phyloP scores from a whole-genome alignment of 2,888 invertebrate genomes.

The Augochlorella aurata region DNA sequence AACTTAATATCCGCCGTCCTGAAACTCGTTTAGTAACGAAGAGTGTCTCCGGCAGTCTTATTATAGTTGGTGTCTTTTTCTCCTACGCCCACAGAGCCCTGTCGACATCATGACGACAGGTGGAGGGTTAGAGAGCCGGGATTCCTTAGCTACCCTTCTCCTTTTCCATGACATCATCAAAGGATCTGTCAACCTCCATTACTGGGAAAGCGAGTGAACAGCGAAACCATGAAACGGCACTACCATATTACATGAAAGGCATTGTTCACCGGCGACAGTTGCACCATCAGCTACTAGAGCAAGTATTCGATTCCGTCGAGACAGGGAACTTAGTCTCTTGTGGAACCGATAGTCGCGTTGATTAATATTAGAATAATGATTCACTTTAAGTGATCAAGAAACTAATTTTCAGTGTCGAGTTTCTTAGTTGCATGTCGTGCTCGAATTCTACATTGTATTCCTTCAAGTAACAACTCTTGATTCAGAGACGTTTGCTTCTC shows the following conservation, averaged over 20 bases:
- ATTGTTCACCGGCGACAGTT: slow-evolving; percentile 64
- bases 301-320: slow-evolving; percentile 54
- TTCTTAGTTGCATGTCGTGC: too few species aligned
- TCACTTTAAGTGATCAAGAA: neutral
- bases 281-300: slow-evolving; percentile 47
- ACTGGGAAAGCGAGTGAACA: slow-evolving; percentile 64
- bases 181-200: slow-evolving; percentile 72
- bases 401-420: too few species aligned
- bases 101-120: slow-evolving; percentile 59
- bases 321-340: neutral
- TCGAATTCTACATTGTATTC: too few species aligned
- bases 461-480: too few species aligned
- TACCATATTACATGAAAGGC: slow-evolving; percentile 62
- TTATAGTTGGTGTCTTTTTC: slow-evolving; percentile 48
- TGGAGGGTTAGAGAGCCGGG: slow-evolving; percentile 56
- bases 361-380: slow-evolving; percentile 11
- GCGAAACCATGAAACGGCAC: slow-evolving; percentile 63
- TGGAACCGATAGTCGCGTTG: slow-evolving; percentile 42
- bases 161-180: slow-evolving; percentile 61
- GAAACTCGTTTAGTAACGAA: slow-evolving; percentile 46
- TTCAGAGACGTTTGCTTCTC: too few species aligned
- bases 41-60: slow-evolving; percentile 55
- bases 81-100: slow-evolving; percentile 43
- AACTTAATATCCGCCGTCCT: slow-evolving; percentile 57
- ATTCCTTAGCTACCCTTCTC: slow-evolving; percentile 25